Conservation (phyloP, 2,888 invertebrate species). For the Sarcophaga caerulescens region DNA sequence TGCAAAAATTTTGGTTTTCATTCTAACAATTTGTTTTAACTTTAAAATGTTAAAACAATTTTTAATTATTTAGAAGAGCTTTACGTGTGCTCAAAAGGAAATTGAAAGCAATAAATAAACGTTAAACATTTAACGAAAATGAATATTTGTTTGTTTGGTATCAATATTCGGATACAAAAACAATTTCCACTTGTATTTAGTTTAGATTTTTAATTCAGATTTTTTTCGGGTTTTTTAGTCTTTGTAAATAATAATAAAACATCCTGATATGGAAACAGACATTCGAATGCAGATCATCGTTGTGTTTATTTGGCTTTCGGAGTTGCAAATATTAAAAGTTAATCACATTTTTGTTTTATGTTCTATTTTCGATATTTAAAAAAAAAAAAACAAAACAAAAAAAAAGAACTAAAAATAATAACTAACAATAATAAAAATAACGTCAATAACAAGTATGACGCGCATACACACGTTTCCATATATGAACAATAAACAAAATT, state of each 20-base stretch:
- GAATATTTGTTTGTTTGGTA: slow-evolving; percentile 21
- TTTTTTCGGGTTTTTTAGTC: not conserved
- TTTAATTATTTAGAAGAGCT: slow-evolving; percentile 8
- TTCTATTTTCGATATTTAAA: slow-evolving; percentile 25
- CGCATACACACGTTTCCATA: not conserved
- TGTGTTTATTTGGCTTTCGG: slow-evolving; percentile 34
- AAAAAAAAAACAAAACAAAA: not conserved
- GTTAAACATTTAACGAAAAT: slow-evolving; percentile 32
- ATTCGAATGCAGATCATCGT: slow-evolving; percentile 14
- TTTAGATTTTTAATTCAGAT: slow-evolving; percentile 10
- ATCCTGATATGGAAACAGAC: slow-evolving; percentile 25
- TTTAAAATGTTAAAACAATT: slow-evolving; percentile 10
- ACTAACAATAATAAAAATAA: not conserved
- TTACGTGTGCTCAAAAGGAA: slow-evolving; percentile 21
- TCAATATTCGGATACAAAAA: not conserved
- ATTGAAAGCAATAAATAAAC: slow-evolving; percentile 51
- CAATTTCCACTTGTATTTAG: not conserved
- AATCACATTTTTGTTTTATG: slow-evolving; percentile 46
- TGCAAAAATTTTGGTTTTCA: not conserved
- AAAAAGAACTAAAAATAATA: not conserved
- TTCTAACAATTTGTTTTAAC: not conserved
- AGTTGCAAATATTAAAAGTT: slow-evolving; percentile 50
- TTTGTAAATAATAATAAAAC: slow-evolving; percentile 33
- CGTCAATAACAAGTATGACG: not conserved
- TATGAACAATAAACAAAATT: slow-evolving; percentile 52